Percentiles rank a stretch among this genome's conserved stretches.
Evolutionary conservation across 2,113 vertebrate genomes (phyloP).

Genomic region (Rhodinocichla rosea): DNA sequence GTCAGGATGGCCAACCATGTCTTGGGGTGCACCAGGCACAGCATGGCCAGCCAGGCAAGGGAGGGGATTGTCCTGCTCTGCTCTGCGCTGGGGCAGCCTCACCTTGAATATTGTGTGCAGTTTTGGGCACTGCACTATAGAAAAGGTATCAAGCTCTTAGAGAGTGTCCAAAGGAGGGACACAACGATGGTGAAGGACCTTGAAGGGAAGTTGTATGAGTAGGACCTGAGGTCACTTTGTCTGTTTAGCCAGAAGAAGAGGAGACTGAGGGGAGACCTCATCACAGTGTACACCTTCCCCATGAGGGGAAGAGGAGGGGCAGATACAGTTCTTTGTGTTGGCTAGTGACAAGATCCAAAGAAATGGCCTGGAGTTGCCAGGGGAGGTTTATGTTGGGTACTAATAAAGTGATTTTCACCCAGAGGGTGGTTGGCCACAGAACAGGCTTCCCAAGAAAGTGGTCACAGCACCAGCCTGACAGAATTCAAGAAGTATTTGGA

Average conservation of each 20-base stretch:
- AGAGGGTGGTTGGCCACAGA: background rate
- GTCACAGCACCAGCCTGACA: background rate
- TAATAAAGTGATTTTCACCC: background rate
- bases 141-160: background rate
- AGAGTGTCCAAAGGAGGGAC: background rate
- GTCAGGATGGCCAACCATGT: rapidly evolving
- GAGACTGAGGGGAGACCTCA: background rate
- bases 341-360: background rate
- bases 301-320: background rate
- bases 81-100: background rate
- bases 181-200: background rate
- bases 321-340: background rate
- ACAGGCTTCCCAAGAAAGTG: background rate
- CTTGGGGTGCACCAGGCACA: background rate
- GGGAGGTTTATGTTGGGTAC: background rate
- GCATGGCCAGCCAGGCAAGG: rapidly evolving
- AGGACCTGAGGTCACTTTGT: background rate
- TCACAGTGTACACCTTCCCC: too few species aligned
- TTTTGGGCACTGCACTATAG: background rate
- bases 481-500: background rate
- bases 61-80: background rate
- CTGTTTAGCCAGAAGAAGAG: background rate
- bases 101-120: background rate
- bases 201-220: background rate
- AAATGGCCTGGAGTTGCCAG: background rate